These are phyloP conservation scores for Calliopum simillimum DNA, from an alignment of 2,888 invertebrate genomes.

Conservation along the genomic window DNA sequence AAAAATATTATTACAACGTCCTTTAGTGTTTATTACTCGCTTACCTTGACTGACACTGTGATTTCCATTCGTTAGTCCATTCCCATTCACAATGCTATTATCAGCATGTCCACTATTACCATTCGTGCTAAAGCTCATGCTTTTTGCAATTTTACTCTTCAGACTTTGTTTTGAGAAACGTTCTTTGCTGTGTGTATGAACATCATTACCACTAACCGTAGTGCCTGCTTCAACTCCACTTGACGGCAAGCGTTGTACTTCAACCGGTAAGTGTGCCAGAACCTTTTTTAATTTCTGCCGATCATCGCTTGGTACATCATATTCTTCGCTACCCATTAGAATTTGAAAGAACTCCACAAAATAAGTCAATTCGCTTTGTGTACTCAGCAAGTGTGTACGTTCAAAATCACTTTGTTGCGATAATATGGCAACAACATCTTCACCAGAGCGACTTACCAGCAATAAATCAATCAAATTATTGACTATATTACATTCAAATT, in stretches of 20 bases:
- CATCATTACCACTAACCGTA: conserved; percentile 4
- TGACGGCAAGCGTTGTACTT: neutral
- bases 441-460: conserved; percentile 66
- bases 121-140: conserved; percentile 59
- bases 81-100: conserved; percentile 39
- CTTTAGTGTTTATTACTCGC: neutral
- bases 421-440: conserved; percentile 65
- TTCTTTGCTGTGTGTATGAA: conserved; percentile 27
- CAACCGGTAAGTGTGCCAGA: conserved; percentile 67
- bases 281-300: conserved; percentile 68
- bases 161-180: conserved; percentile 58
- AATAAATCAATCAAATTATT: conserved; percentile 79
- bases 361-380: conserved; percentile 74
- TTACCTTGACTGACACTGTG: conserved; percentile 6
- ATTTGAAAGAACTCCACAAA: conserved; percentile 72
- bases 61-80: conserved; percentile 31
- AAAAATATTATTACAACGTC: neutral
- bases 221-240: conserved; percentile 22
- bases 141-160: conserved; percentile 65
- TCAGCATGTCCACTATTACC: conserved; percentile 30
- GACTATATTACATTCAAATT: conserved; percentile 84
- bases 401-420: conserved; percentile 71
- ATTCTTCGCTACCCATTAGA: conserved; percentile 63
- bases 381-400: conserved; percentile 76
- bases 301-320: conserved; percentile 63